Conservation (phyloP, 2,888 invertebrate species). For the Epinotia nisella region DNA sequence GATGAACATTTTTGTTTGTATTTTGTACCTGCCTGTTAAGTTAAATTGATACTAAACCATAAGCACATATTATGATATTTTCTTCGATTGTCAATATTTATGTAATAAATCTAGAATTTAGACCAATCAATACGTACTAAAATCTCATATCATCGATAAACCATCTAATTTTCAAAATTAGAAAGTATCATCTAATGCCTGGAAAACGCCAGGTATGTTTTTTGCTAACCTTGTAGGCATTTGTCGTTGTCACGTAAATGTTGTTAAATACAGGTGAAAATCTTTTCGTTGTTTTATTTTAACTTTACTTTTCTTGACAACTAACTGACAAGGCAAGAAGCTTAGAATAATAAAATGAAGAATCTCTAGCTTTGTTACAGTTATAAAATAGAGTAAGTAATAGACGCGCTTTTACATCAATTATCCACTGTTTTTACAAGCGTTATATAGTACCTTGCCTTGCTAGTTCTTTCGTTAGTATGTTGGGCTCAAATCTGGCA, state of each 20-base stretch:
- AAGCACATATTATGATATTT: background rate
- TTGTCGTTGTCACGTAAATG: constrained; percentile 41
- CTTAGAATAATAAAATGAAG: no score
- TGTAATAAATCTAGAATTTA: constrained; percentile 1
- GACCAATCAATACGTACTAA: background rate
- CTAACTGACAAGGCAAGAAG: no score
- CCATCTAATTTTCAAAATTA: background rate
- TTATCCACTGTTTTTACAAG: no score
- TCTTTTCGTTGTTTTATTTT: constrained; percentile 27
- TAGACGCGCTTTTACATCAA: no score
- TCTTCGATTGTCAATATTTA: background rate
- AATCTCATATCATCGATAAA: constrained; percentile 3
- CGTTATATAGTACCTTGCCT: no score
- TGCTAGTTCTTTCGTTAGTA: no score
- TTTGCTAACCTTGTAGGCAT: constrained; percentile 32
- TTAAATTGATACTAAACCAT: constrained; percentile 10
- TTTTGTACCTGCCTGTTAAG: constrained; percentile 34
- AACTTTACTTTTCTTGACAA: no score
- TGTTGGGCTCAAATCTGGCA: no score
- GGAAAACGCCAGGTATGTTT: constrained; percentile 11
- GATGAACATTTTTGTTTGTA: constrained; percentile 9
- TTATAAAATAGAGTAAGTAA: no score
- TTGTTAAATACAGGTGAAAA: constrained; percentile 37
- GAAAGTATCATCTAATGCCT: constrained; percentile 9
- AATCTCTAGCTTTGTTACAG: no score